Conservation (phyloP, 2,888 invertebrate genomes). For the Odontocolon sp. region DNA sequence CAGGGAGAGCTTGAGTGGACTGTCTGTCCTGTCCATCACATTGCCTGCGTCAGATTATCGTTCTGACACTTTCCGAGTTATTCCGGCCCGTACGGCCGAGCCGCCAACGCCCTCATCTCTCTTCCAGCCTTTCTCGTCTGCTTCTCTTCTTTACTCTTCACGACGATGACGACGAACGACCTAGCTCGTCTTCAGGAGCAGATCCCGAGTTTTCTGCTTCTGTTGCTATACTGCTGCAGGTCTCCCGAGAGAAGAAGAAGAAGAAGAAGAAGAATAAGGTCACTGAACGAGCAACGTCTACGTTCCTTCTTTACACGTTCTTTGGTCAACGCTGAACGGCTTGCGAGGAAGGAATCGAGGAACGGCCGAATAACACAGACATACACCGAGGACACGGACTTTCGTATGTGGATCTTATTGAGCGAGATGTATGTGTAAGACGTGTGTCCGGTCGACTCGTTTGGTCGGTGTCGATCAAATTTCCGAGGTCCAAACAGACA, state of each 20-base stretch:
- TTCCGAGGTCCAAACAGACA: conserved; percentile 68
- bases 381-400: conserved; percentile 49
- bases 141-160: conserved; percentile 31
- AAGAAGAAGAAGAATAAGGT: no score
- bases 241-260: conserved; percentile 36
- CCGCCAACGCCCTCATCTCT: conserved; percentile 58
- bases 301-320: conserved; percentile 13
- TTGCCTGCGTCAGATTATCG: conserved; percentile 81
- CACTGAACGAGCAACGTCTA: conserved; percentile 25
- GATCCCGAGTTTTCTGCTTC: no score
- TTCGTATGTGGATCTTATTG: conserved; percentile 36
- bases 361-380: background rate
- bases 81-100: conserved; percentile 74
- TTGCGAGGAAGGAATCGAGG: conserved; percentile 33
- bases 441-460: conserved; percentile 74
- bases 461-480: conserved; percentile 80
- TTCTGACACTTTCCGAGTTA: conserved; percentile 81
- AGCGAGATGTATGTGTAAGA: conserved; percentile 46
- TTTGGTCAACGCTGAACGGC: conserved; percentile 13
- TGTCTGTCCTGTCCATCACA: conserved; percentile 77
- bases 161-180: conserved; percentile 32
- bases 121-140: conserved; percentile 49
- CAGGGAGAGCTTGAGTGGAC: conserved; percentile 69
- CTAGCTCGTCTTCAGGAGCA: no score
- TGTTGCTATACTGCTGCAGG: conserved; percentile 14